Base-by-base conservation (phyloP, 2,888 invertebrate genomes). In the Nebria salina region DNA sequence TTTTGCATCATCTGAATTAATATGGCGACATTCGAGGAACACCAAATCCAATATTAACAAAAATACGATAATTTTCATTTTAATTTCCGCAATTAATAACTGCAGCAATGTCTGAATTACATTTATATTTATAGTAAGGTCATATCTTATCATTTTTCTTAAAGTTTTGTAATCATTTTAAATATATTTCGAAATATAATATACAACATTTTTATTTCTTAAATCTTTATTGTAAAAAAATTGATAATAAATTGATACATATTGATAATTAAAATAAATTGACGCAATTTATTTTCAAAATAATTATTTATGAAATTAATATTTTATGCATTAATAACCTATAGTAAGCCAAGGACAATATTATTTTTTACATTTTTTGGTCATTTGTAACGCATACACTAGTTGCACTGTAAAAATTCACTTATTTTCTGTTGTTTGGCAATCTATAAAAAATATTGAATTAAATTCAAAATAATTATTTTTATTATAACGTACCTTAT, bases 401-500 rank as follows among this genome's bases (percentile, higher is more conserved):
- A 54, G 54, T 54, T 34, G 13, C 54, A 54, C 8, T 54, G 54
- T 13, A 54, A 54, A 54, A 54, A 54, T 54, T 5, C 7, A 54
- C 54, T 54, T 54, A 54, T 11, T 26, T 70, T 34, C 13, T 25
- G 70, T 25, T 13, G 25, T 25, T 13, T 70, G 9, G 70, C 70
- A 70, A 34, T 20, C 70, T 70, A 8, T 11, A 70, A 25, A 26
- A 25, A 70, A 20, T 15, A 70, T 2, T 15, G 13, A 25, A 68
- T 70, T 70, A 70, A 70, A 70, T 26, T 68, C 20, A 70, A 70
- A 20, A 7, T 25, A 25, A 1, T 25, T 66, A 70, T n/a, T 20
- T n/a, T 68, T 68, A 20, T 20, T 20, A 20, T 20, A 20, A 68
- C 68, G 9, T 68, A 68, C 68, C 2, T 68, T 68, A 68, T 68